Base-by-base conservation (phyloP, 2,888 invertebrate species). In the Dioctria rufipes region DNA sequence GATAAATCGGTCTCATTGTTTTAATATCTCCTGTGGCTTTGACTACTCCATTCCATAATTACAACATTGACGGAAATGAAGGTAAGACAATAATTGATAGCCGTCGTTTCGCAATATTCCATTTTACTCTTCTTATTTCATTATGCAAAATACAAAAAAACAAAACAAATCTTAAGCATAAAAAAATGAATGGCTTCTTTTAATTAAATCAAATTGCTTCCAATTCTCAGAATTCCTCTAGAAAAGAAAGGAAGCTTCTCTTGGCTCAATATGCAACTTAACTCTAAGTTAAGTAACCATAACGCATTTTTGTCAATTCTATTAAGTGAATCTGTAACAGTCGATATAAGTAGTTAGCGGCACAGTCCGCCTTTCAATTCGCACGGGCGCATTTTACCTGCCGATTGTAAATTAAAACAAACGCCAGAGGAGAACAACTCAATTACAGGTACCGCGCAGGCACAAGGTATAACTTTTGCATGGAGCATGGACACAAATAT, bases 281-380 rank as follows among this genome's bases (percentile, higher is more conserved):
- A 25, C 49, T n/a, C 8, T 42, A 40, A 13, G 58, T 58, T 73
- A 73, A 58, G 73, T 58, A 73, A 69, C 73, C 73, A 73, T 40
- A 73, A 73, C 73, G 73, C 73, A 73, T 60, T 73, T 58, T 42
- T 39, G 58, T 58, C n/a, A 58, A 13, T 40, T 73, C 58, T 58
- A 73, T 73, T 73, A 73, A 54, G 39, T 13, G 71, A 51, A 73
- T 58, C 73, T 73, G 73, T 40, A 73, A 60, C 73, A 58, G 58
- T 42, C 71, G 40, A 58, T 42, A 11, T 40, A 4, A 13, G 73
- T 51, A 25, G 25, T 25, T 25, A 25, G 25, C 25, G 25, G 2
- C 25, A 25, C 2, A 25, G 25, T 25, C 25, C 25, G 11, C 40
- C 58, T 73, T 73, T 73, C 37, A 25, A 58, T 58, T 25, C 58